phyloP scores from a whole-genome alignment of 2,888 invertebrate species.

The Alloscopus bannaensis region DNA sequence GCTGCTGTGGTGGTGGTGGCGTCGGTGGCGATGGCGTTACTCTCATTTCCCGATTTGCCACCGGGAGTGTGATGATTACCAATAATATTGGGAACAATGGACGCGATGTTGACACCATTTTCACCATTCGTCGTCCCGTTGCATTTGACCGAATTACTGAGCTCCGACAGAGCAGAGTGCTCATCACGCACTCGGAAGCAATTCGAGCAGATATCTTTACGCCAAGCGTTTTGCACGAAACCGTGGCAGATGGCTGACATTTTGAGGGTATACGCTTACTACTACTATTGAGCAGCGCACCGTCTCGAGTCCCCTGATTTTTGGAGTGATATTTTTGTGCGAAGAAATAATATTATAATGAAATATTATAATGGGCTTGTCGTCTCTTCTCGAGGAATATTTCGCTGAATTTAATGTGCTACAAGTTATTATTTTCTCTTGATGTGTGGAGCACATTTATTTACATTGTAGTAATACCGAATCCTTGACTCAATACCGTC shows the following conservation, averaged over 20 bases:
- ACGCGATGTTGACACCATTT: constrained; percentile 34
- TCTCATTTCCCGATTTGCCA: constrained; percentile 29
- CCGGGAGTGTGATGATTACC: constrained; percentile 25
- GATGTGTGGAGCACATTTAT: background rate
- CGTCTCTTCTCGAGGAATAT: background rate
- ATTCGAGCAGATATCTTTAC: constrained; percentile 75
- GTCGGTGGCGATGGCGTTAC: constrained; percentile 4
- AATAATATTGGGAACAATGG: constrained; percentile 46
- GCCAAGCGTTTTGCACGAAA: constrained; percentile 75
- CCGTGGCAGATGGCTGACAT: constrained; percentile 74
- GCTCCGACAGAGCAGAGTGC: constrained; percentile 62
- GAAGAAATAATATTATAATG: background rate
- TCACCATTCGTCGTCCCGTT: constrained; percentile 29
- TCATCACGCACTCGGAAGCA: constrained; percentile 75
- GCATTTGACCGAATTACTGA: constrained; percentile 64
- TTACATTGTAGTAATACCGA: constrained; percentile 35
- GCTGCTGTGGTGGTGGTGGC: background rate
- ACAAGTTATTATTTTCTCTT: constrained; percentile 3
- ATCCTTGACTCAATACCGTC: constrained; percentile 42
- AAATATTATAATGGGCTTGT: constrained; percentile 27
- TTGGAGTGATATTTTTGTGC: constrained; percentile 4
- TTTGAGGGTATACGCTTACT: constrained; percentile 50
- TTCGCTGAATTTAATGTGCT: background rate
- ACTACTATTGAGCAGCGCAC: constrained; percentile 13
- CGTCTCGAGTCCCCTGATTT: too few relatives aligned